These are phyloP conservation scores for Eucera pruinosa DNA, from an alignment of 2,888 invertebrate species.

Conservation along the genomic window DNA sequence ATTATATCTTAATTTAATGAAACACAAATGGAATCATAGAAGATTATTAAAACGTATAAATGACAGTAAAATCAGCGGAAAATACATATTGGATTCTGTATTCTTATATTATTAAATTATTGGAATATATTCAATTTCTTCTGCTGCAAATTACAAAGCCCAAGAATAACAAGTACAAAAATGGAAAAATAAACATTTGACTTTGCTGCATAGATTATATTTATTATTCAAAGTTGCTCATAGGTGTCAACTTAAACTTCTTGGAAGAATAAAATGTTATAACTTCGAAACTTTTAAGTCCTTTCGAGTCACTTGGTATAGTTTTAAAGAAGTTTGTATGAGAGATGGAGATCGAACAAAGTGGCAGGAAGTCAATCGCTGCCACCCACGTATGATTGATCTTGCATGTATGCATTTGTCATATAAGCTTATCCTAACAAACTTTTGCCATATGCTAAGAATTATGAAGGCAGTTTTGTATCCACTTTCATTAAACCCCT, in stretches of 20 bases:
- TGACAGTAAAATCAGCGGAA: neutral
- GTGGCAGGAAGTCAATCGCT: conserved; percentile 1
- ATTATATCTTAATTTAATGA: neutral
- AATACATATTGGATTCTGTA: neutral
- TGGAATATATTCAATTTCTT: no score
- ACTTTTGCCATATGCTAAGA: no score
- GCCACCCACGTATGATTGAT: conserved; percentile 9
- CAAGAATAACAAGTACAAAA: no score
- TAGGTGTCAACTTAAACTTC: neutral
- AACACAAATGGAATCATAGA: neutral
- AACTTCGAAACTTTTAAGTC: neutral
- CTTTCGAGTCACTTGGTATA: neutral
- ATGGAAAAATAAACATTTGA: no score
- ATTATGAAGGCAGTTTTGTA: no score
- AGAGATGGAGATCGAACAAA: conserved; percentile 21
- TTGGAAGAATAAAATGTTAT: neutral
- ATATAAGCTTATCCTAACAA: neutral
- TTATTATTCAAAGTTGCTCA: no score
- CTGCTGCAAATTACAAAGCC: no score
- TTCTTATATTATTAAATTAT: no score
- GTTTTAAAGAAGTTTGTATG: neutral
- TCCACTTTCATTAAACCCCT: no score
- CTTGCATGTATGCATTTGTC: neutral
- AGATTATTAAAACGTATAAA: neutral
- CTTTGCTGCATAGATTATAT: no score